Base-by-base conservation (phyloP, 2,113 vertebrate species). In the Syngnathus floridae region DNA sequence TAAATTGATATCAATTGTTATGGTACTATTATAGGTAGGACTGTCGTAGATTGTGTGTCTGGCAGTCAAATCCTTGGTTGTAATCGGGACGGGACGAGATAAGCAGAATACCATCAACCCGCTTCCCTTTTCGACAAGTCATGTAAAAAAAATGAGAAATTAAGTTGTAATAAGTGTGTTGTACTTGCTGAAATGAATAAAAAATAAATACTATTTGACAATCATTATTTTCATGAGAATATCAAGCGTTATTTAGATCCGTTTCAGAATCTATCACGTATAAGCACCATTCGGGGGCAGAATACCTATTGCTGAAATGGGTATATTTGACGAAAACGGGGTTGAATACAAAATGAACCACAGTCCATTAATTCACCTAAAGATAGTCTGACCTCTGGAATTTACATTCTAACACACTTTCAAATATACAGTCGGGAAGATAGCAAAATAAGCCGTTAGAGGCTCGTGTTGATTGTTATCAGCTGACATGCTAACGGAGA, bases 401-500 rank as follows among this genome's bases (percentile, higher is more conserved):
- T 56, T 57, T 4, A 38, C 8, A 8, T 46, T 26, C 1, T 36
- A 64, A 38, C 12, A 16, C 55, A 21, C 62, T 5, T 14, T 36
- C 60, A 67, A 31, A 45, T 62, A 21, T 35, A n/a, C 8, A 60
- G 69, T 75, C 65, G 72, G 71, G 69, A 64, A 22, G 36, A 26
- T 37, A 49, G 56, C 52, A 48, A 43, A 13, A 65, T 7, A 19
- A 11, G 64, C 67, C 66, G 14, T 56, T 35, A n/a, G 48, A 31
- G 52, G 12, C 13, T 62, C 66, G 21, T 55, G 63, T 62, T 35
- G 21, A 55, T 36, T 12, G 52, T 55, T 73, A 76, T 88, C 86
- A 88, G 69, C 77, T 86, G 81, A 85, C 48, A 57, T 64, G 81
- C 80, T 80, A 84, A 67, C 62, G 65, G 13, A 19, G 8, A 71